Conservation (phyloP, 2,888 invertebrate genomes). For the Calliphora vomitoria region DNA sequence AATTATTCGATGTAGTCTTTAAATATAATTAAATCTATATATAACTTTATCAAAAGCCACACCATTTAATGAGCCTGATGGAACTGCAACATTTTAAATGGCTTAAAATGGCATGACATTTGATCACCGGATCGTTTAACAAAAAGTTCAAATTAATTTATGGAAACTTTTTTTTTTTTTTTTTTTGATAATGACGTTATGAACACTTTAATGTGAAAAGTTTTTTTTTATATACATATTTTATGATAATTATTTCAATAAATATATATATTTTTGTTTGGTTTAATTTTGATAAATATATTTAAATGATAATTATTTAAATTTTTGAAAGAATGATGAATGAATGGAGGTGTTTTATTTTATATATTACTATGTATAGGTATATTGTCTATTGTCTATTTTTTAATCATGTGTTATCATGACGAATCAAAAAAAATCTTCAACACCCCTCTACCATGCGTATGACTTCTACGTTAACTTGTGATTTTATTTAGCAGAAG, state of each 20-base stretch:
- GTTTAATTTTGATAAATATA: conserved; percentile 6
- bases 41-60: too few species aligned
- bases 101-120: not conserved
- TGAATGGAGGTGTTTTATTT: not conserved
- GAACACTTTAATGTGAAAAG: not conserved
- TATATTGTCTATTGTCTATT: too few species aligned
- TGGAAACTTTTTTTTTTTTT: conserved; percentile 1
- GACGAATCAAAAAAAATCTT: not conserved
- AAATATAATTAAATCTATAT: too few species aligned
- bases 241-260: conserved; percentile 10
- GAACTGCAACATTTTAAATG: not conserved
- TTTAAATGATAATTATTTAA: not conserved
- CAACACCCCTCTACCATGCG: not conserved
- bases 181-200: conserved; percentile 16
- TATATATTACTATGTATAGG: too few species aligned
- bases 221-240: not conserved
- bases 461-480: conserved; percentile 1
- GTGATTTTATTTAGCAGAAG: conserved; percentile 13
- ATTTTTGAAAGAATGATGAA: conserved; percentile 9
- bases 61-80: not conserved
- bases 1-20: too few species aligned
- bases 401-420: conserved; percentile 28
- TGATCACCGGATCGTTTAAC: not conserved
- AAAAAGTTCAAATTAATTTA: not conserved
- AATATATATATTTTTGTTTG: not conserved